phyloP scores from a whole-genome alignment of 1,140 invertebrate species.

The Neodiprion lecontei region DNA sequence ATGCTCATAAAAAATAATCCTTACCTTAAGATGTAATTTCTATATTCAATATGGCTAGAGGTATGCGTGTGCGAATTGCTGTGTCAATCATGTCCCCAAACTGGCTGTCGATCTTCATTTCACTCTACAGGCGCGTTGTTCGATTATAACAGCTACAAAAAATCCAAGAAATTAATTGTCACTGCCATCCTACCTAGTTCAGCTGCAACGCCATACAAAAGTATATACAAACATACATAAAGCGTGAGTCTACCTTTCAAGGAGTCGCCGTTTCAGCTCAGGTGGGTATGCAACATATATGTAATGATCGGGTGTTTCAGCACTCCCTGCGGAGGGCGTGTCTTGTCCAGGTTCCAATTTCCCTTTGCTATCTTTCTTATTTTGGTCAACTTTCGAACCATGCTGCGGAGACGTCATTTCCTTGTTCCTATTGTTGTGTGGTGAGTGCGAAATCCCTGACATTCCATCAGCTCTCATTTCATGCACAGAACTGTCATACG shows the following conservation, averaged over 20 bases:
- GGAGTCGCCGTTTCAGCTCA: constrained; percentile 78
- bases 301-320: constrained; percentile 70
- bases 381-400: constrained; percentile 55
- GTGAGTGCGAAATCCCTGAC: constrained; percentile 49
- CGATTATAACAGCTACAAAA: constrained; percentile 75
- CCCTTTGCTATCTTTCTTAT: constrained; percentile 61
- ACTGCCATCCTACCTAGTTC: constrained; percentile 21
- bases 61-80: too few species aligned
- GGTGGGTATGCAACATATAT: constrained; percentile 87
- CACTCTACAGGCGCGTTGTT: constrained; percentile 68
- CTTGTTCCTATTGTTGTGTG: constrained; percentile 35
- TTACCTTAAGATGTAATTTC: too few species aligned
- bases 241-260: constrained; percentile 74
- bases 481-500: constrained; percentile 41
- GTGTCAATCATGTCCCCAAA: too few species aligned
- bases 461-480: constrained; percentile 52
- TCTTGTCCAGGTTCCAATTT: constrained; percentile 55
- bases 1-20: too few species aligned
- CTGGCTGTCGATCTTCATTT: too few species aligned
- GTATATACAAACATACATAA: constrained; percentile 6
- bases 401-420: constrained; percentile 51
- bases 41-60: too few species aligned
- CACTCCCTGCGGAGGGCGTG: constrained; percentile 38
- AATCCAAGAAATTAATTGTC: constrained; percentile 34
- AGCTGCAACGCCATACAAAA: neutral